Conservation (phyloP, 1,140 invertebrate genomes). For the Bombus haemorrhoidalis region DNA sequence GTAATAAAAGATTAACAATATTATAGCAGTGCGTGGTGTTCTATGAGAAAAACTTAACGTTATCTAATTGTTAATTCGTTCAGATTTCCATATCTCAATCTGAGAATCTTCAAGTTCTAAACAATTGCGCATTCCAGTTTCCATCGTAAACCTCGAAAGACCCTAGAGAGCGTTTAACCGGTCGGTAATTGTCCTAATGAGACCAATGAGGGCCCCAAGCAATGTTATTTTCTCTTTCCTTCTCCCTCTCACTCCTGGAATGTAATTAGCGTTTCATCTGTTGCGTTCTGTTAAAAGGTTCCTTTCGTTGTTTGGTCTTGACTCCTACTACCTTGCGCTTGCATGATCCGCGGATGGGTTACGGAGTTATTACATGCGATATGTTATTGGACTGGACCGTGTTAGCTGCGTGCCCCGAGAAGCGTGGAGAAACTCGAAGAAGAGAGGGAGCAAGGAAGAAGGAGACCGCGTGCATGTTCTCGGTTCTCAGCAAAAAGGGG, state of each 20-base stretch:
- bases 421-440: not conserved
- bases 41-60: not conserved
- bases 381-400: constrained; percentile 29
- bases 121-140: constrained; percentile 20
- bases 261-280: constrained; percentile 38
- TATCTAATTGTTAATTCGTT: not conserved
- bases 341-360: constrained; percentile 26
- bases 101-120: not conserved
- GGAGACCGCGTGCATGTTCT: constrained; percentile 18
- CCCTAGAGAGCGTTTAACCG: constrained; percentile 2
- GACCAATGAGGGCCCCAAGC: constrained; percentile 25
- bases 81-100: not conserved
- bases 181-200: constrained; percentile 52
- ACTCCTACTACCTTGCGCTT: constrained; percentile 53
- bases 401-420: not conserved
- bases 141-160: constrained; percentile 24
- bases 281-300: constrained; percentile 31
- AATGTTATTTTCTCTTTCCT: not conserved
- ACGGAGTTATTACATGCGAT: constrained; percentile 29
- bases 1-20: not conserved
- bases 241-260: not conserved
- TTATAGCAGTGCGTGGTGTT: no score
- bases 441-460: constrained; percentile 20
- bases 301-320: constrained; percentile 42
- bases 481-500: constrained; percentile 51